Conservation (phyloP, 2,797 vertebrate species). For the Ctenopoma kingsleyae region DNA sequence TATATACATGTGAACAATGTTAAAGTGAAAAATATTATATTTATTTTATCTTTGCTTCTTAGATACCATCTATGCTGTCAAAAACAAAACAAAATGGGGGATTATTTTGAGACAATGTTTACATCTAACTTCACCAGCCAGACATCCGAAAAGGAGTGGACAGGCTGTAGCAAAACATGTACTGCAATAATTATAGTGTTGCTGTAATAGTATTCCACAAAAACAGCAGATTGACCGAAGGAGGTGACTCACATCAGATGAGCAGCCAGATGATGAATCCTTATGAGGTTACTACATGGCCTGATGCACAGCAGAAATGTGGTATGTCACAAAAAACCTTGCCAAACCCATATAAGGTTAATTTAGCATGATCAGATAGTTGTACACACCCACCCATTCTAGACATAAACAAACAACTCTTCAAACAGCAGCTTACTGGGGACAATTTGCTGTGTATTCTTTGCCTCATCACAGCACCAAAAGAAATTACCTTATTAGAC, state of each 20-base stretch:
- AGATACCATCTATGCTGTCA: neutral
- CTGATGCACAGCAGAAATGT: conserved; percentile 22
- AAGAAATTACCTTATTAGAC: conserved; percentile 49
- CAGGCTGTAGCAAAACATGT: conserved; percentile 32
- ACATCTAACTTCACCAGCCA: conserved; percentile 9
- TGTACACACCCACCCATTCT: conserved; percentile 7
- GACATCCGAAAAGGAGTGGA: conserved; percentile 10
- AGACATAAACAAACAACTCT: conserved; percentile 26
- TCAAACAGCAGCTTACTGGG: neutral
- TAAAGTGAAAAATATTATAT: neutral
- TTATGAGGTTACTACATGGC: conserved; percentile 31
- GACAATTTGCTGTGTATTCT: conserved; percentile 14
- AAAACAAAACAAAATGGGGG: conserved; percentile 13
- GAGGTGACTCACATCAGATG: conserved; percentile 32
- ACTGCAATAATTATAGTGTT: conserved; percentile 15
- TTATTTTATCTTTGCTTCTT: neutral
- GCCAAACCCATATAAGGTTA: conserved; percentile 20
- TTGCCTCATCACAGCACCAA: conserved; percentile 24
- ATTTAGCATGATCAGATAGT: conserved; percentile 30
- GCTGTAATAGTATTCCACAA: conserved; percentile 27
- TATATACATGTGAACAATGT: neutral
- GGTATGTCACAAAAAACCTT: conserved; percentile 9
- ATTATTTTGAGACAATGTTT: conserved; percentile 24
- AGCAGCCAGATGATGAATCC: conserved; percentile 29
- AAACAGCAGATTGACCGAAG: conserved; percentile 45